Evolutionary conservation across 2,797 vertebrate species (phyloP).

Genomic region (Typhlichthys eigenmanni): DNA sequence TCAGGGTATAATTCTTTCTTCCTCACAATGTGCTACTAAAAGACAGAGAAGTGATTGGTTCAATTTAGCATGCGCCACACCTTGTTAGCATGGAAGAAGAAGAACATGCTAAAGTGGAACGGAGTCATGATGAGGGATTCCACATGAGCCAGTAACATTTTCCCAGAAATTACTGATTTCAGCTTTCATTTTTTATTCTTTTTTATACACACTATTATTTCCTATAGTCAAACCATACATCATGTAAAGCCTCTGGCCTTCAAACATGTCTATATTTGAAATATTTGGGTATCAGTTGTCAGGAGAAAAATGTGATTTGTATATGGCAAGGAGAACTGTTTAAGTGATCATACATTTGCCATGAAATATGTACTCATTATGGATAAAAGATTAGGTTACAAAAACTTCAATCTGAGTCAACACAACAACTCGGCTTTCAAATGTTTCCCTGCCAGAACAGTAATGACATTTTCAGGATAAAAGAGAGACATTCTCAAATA

Average conservation of each 20-base stretch:
- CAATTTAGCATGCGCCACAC: slow-evolving; percentile 54
- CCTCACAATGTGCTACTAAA: slow-evolving; percentile 56
- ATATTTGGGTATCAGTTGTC: slow-evolving; percentile 59
- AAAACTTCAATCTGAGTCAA: slow-evolving; percentile 63
- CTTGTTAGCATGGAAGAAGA: slow-evolving; percentile 52
- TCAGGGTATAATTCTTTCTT: slow-evolving; percentile 45
- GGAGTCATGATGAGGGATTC: slow-evolving; percentile 39
- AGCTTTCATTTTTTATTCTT: slow-evolving; percentile 13
- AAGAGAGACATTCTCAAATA: slow-evolving; percentile 54
- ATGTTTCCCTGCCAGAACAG: slow-evolving; percentile 52
- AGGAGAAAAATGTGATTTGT: slow-evolving; percentile 72
- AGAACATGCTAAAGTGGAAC: slow-evolving; percentile 37
- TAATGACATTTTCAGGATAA: slow-evolving; percentile 75
- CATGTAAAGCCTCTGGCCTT: slow-evolving; percentile 64
- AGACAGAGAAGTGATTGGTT: slow-evolving; percentile 51
- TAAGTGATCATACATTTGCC: slow-evolving; percentile 78
- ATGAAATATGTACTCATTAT: slow-evolving; percentile 77
- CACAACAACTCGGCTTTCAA: slow-evolving; percentile 53
- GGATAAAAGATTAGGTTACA: slow-evolving; percentile 67
- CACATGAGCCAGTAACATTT: slow-evolving; percentile 39
- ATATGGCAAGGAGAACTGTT: slow-evolving; percentile 74
- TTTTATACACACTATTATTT: slow-evolving; percentile 35
- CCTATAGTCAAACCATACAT: slow-evolving; percentile 49
- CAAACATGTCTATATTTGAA: slow-evolving; percentile 50
- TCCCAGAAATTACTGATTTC: slow-evolving; percentile 59